Evolutionary conservation across 2,888 invertebrate species (phyloP).

Genomic region (Digitonthophagus gazella): DNA sequence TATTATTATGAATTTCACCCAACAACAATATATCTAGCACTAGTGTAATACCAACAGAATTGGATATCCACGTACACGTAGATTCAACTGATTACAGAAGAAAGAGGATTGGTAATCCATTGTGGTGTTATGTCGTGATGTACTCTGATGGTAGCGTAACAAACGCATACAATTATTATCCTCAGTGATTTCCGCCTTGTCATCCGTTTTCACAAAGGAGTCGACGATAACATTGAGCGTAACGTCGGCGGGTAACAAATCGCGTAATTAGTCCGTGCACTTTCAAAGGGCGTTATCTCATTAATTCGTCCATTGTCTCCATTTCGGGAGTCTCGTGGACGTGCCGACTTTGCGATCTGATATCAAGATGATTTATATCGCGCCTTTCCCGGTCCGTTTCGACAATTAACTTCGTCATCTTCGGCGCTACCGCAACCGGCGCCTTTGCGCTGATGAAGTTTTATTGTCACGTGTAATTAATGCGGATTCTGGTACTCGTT

Average conservation of each 20-base stretch:
- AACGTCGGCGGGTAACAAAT: not conserved
- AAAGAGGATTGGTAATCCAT: not conserved
- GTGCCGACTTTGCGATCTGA: not conserved
- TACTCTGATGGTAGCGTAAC: not conserved
- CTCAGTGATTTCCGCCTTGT: not conserved
- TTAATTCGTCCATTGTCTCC: not conserved
- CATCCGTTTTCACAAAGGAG: not conserved
- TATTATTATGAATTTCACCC: no score
- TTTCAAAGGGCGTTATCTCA: not conserved
- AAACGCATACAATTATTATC: not conserved
- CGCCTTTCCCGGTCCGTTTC: not conserved
- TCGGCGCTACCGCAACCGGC: not conserved
- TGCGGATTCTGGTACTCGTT: not conserved
- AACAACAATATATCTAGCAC: no score
- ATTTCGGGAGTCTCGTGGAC: not conserved
- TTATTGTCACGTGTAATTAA: not conserved
- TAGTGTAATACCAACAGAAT: no score
- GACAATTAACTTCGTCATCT: not conserved
- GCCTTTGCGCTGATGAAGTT: not conserved
- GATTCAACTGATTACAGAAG: not conserved
- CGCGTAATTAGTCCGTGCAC: not conserved
- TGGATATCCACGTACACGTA: no score
- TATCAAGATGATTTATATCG: not conserved
- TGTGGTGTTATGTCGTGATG: not conserved
- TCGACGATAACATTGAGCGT: not conserved